Conservation (phyloP, 2,888 invertebrate species). For the Morpho achilles region DNA sequence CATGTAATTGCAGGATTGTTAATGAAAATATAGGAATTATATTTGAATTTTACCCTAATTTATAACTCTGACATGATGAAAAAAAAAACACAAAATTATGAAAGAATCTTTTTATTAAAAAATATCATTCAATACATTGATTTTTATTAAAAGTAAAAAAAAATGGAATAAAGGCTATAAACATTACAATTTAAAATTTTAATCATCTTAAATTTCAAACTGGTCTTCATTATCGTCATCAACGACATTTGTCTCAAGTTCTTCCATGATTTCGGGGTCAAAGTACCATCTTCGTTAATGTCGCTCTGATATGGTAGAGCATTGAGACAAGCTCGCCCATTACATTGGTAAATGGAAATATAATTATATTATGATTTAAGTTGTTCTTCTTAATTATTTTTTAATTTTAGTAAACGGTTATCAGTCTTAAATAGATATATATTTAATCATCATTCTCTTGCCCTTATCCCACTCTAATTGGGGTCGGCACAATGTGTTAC, state of each 20-base stretch:
- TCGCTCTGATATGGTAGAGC: slow-evolving; percentile 23
- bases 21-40: background rate
- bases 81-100: background rate
- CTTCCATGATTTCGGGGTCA: slow-evolving; percentile 31
- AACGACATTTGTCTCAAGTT: slow-evolving; percentile 31
- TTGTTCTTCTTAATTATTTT: background rate
- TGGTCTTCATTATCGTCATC: slow-evolving; percentile 28
- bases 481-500: too few species aligned
- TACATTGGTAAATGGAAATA: background rate
- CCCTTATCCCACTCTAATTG: too few species aligned
- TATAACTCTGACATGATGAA: background rate
- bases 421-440: too few species aligned
- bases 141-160: background rate
- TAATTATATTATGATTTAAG: background rate
- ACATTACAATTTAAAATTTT: slow-evolving; percentile 24
- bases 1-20: background rate
- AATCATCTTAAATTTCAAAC: slow-evolving; percentile 31
- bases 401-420: background rate
- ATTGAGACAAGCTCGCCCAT: slow-evolving; percentile 29
- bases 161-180: slow-evolving; percentile 9
- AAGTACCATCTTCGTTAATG: slow-evolving; percentile 21
- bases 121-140: background rate
- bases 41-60: background rate
- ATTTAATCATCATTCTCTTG: too few species aligned
- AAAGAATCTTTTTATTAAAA: background rate